These are phyloP conservation scores for Ptyas mucosa DNA, from an alignment of 2,113 vertebrate genomes.

Conservation along the genomic window DNA sequence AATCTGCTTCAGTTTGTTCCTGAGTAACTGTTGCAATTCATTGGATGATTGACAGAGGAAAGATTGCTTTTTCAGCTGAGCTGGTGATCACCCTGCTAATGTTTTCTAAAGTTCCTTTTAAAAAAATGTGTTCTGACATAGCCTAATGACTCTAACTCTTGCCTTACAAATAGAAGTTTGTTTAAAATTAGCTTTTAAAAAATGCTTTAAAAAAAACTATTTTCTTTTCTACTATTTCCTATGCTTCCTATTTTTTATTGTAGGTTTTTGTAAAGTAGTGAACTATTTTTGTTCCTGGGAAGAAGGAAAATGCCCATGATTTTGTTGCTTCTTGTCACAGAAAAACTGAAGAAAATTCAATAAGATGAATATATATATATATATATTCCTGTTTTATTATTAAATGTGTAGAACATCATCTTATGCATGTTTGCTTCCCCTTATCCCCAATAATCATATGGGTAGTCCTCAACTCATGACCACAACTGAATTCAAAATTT, in stretches of 20 bases:
- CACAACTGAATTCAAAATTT: not conserved
- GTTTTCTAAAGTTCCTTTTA: not conserved
- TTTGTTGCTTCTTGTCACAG: not conserved
- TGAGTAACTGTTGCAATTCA: not conserved
- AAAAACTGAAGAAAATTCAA: not conserved
- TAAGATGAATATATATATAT: not conserved
- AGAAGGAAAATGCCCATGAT: constrained; percentile 19
- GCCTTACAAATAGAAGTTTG: not conserved
- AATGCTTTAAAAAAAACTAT: not conserved
- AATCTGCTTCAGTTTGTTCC: not conserved
- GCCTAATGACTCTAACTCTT: not conserved
- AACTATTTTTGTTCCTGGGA: not conserved
- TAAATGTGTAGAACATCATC: not conserved
- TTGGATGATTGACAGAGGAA: not conserved
- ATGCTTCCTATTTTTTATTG: not conserved
- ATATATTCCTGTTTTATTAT: not conserved
- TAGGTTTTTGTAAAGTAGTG: not conserved
- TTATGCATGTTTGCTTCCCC: not conserved
- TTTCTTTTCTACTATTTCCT: not conserved
- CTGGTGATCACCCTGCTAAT: not conserved
- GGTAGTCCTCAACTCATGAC: not conserved
- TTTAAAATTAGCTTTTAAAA: not conserved
- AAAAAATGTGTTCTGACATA: not conserved
- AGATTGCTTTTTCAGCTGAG: not conserved
- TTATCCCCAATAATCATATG: not conserved